Evolutionary conservation across 1,140 invertebrate species (phyloP), one percentile per base, ranked within the genome.

Genomic region (Marisa cornuarietis): DNA sequence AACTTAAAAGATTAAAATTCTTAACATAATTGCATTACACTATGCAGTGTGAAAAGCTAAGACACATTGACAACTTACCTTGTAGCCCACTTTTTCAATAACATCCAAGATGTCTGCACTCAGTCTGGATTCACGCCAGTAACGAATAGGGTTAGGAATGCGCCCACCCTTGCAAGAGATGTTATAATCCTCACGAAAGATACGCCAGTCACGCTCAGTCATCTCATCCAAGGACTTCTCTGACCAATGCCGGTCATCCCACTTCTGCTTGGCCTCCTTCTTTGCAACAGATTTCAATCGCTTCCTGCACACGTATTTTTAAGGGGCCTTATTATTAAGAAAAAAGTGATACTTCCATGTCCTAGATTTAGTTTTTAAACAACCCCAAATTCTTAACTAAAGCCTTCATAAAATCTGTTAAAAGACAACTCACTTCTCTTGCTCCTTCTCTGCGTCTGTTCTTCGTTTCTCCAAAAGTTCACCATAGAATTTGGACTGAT

Each of bases 161-260:
- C 94, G 95, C 0, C 99, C 99, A 81, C 97, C 98, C 91, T 99
- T 99, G 71, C 99, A 98, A 9, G 97, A 96, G 71, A 99, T 99
- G 88, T 98, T 99, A 89, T 98, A 99, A 92, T 99, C 99, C 92
- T 99, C 99, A 82, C 98, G 94, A 88, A 99, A 99, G 86, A 99
- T 99, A 89, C 99, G 94, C 99, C 99, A 99, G 93, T 99, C 99
- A 88, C 99, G 93, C 89, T 99, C 98, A 16, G 96, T 98, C 99
- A 99, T 99, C 92, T 99, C 97, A 74, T 95, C 94, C 0, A 95
- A 88, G 18, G 94, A 94, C 91, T 99, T 99, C 85, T 99, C 97
- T 24, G 95, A 96, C 99, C 99, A 99, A 91, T 99, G 98, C 49
- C 99, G 93, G 89, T 99, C 98, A 92, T 99, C 98, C 96, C 96